Conservation (phyloP, 1,140 invertebrate genomes). For the Leptinotarsa undecemlineata region DNA sequence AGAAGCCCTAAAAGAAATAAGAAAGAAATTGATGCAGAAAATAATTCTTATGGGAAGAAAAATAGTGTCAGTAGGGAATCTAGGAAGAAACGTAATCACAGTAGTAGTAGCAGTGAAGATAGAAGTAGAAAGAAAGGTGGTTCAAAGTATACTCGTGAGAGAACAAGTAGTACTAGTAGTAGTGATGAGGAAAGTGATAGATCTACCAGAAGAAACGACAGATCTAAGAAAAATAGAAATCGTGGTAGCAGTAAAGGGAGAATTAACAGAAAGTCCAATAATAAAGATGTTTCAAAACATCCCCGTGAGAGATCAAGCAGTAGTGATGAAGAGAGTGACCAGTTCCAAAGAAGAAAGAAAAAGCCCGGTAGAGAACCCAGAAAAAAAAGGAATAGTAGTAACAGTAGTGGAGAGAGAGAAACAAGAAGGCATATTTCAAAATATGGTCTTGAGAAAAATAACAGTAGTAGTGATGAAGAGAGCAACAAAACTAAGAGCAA, state of each 20-base stretch:
- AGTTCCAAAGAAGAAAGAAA: no score
- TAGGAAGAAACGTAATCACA: no score
- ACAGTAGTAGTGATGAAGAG: conserved; percentile 23
- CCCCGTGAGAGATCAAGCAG: background rate
- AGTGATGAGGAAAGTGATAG: background rate
- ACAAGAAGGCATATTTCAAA: background rate
- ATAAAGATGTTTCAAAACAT: background rate
- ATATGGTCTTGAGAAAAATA: conserved; percentile 16
- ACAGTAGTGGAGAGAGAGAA: conserved; percentile 27
- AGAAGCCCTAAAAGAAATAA: conserved; percentile 52
- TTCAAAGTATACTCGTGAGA: background rate
- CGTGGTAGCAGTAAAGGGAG: background rate
- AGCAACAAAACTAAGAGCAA: conserved; percentile 25
- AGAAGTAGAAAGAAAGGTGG: conserved; percentile 43
- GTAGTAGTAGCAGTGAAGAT: background rate
- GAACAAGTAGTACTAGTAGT: background rate
- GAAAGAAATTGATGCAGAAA: conserved; percentile 47
- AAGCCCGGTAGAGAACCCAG: background rate
- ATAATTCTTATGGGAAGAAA: conserved; percentile 29
- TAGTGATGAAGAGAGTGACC: background rate
- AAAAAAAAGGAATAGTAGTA: background rate
- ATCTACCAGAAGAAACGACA: background rate
- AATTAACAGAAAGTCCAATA: background rate
- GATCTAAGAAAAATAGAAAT: background rate
- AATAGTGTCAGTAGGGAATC: conserved; percentile 10